phyloP scores from a whole-genome alignment of 2,113 vertebrate genomes.

The Hypanus sabinus region DNA sequence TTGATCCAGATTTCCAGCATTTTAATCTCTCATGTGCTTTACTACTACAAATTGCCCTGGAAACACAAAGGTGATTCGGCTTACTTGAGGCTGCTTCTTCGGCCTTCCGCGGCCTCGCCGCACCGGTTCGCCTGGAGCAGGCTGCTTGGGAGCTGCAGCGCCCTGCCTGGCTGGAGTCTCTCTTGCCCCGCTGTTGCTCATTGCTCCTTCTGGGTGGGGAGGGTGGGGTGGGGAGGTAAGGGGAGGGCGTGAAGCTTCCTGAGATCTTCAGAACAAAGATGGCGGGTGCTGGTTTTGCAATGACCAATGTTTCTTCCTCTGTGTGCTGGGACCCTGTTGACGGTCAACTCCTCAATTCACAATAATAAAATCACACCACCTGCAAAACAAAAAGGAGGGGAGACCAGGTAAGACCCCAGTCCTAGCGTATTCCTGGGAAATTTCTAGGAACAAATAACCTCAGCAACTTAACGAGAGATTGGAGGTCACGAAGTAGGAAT shows the following conservation, averaged over 20 bases:
- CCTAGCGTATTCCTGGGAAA: neutral
- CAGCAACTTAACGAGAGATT: neutral
- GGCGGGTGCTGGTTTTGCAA: neutral
- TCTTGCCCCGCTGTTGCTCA: conserved; percentile 58
- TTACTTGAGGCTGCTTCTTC: conserved; percentile 62
- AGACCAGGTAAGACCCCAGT: neutral
- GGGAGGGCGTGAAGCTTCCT: neutral
- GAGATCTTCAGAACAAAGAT: conserved; percentile 28
- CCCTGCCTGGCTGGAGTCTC: conserved; percentile 54
- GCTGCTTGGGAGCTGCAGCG: conserved; percentile 43
- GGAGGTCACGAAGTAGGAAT: neutral
- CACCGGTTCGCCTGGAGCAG: conserved; percentile 44
- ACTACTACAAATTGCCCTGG: neutral
- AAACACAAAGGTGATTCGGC: neutral
- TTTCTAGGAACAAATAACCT: neutral
- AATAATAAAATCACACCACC: neutral
- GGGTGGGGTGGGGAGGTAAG: neutral
- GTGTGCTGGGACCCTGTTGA: neutral
- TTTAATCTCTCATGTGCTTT: too few species aligned
- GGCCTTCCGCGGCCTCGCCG: conserved; percentile 60
- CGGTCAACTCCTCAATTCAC: neutral
- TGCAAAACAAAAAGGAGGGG: neutral
- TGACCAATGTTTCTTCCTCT: neutral
- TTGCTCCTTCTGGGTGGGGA: conserved; percentile 45
- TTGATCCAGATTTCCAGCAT: too few species aligned